Evolutionary conservation across 2,113 vertebrate genomes (phyloP).

Genomic region (Tauraco erythrolophus): DNA sequence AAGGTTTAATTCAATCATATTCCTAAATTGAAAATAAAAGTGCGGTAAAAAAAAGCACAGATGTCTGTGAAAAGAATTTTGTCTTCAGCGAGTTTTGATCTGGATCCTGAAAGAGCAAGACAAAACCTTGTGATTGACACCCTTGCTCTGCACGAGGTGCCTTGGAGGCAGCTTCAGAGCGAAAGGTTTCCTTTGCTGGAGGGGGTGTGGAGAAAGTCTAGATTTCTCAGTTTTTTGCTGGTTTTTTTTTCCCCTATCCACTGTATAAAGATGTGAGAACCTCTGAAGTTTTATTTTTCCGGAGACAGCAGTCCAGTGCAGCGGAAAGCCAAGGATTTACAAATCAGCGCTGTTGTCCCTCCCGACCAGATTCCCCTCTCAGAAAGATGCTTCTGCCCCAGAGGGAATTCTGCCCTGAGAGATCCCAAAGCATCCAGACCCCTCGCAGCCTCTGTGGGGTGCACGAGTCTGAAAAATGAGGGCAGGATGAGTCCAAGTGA

Average conservation of each 20-base stretch:
- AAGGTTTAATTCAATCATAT: slow-evolving; percentile 56
- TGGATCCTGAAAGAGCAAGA: slow-evolving; percentile 21
- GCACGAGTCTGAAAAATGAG: neutral
- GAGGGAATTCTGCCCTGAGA: neutral
- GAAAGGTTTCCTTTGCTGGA: slow-evolving; percentile 49
- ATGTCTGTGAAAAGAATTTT: slow-evolving; percentile 11
- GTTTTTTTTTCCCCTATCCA: neutral
- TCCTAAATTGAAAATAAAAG: slow-evolving; percentile 52
- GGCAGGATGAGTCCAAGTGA: neutral
- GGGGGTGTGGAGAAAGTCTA: slow-evolving; percentile 24
- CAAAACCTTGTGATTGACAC: slow-evolving; percentile 48
- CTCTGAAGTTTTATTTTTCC: neutral
- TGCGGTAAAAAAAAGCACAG: neutral
- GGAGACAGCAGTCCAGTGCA: neutral
- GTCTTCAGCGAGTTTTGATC: slow-evolving; percentile 27
- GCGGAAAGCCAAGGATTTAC: neutral
- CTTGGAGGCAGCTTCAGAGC: slow-evolving; percentile 41
- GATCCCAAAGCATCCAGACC: neutral
- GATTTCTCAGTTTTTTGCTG: neutral
- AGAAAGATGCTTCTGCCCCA: neutral
- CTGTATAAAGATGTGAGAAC: neutral
- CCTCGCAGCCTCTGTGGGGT: neutral
- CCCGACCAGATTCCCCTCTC: neutral
- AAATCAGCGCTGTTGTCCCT: neutral
- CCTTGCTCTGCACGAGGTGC: slow-evolving; percentile 36